These are phyloP conservation scores for Cephalopholis sonnerati DNA, from an alignment of 2,113 vertebrate genomes.

Conservation along the genomic window DNA sequence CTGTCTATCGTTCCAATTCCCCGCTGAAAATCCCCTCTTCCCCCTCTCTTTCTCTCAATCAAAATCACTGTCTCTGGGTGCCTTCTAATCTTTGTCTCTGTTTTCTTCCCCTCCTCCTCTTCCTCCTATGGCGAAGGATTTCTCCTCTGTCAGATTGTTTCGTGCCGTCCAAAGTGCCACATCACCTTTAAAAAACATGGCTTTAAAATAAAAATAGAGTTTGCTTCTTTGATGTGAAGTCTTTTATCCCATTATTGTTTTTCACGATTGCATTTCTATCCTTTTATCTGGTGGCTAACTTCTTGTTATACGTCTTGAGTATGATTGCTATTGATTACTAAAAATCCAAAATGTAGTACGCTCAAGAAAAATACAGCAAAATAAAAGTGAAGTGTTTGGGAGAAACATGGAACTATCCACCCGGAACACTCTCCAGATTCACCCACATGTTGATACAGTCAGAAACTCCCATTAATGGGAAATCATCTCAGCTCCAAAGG, in stretches of 20 bases:
- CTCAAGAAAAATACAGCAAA: neutral
- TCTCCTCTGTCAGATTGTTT: slow-evolving; percentile 56
- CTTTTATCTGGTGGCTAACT: slow-evolving; percentile 26
- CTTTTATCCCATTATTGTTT: slow-evolving; percentile 24
- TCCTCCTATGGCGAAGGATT: slow-evolving; percentile 35
- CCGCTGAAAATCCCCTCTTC: slow-evolving; percentile 49
- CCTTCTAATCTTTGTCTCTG: slow-evolving; percentile 53
- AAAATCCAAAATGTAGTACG: neutral
- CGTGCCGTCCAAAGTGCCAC: neutral
- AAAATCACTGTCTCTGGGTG: slow-evolving; percentile 69
- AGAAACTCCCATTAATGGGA: neutral
- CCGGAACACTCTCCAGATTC: neutral
- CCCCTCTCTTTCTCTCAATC: slow-evolving; percentile 65
- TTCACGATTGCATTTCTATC: neutral
- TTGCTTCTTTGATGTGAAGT: slow-evolving; percentile 34
- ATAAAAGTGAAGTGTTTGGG: neutral
- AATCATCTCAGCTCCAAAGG: neutral
- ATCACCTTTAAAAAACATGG: slow-evolving; percentile 17
- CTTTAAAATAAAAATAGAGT: slow-evolving; percentile 21
- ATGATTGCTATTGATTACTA: neutral
- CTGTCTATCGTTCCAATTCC: slow-evolving; percentile 63
- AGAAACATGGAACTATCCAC: neutral
- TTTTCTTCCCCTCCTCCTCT: neutral
- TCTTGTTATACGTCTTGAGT: neutral
- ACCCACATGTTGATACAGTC: slow-evolving; percentile 17